Conservation (phyloP, 2,888 invertebrate genomes). For the Lasioglossum calceatum region DNA sequence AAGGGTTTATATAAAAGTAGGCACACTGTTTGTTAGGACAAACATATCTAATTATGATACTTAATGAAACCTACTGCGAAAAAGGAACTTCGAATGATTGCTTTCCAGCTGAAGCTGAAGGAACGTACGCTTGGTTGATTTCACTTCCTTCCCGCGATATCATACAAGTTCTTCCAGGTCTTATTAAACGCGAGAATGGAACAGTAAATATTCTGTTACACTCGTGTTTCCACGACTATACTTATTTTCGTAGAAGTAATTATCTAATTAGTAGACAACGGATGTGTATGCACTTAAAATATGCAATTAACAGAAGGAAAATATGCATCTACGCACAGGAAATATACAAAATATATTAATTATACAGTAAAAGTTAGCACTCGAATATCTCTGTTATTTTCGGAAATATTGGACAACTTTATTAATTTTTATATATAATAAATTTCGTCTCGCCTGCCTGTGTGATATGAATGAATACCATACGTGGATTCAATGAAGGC, state of each 20-base stretch:
- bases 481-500: not conserved
- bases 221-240: not conserved
- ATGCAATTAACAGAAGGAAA: too few relatives aligned
- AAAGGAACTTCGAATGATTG: slow-evolving; percentile 76
- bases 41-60: not conserved
- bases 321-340: too few relatives aligned
- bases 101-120: slow-evolving; percentile 51
- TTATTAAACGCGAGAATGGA: not conserved
- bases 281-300: too few relatives aligned
- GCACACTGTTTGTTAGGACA: not conserved
- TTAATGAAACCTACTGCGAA: slow-evolving; percentile 45
- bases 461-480: not conserved
- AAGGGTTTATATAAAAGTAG: not conserved
- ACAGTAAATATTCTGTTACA: not conserved
- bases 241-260: not conserved
- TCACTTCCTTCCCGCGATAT: slow-evolving; percentile 67
- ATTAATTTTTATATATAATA: too few relatives aligned
- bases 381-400: too few relatives aligned
- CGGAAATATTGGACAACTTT: too few relatives aligned
- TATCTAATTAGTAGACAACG: not conserved
- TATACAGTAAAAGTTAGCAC: too few relatives aligned
- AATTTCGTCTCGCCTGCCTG: not conserved
- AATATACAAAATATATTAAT: too few relatives aligned
- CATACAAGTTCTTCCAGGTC: slow-evolving; percentile 65
- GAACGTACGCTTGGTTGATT: slow-evolving; percentile 78